Base-by-base conservation (phyloP, 2,113 vertebrate genomes). In the Notiomystis cincta region DNA sequence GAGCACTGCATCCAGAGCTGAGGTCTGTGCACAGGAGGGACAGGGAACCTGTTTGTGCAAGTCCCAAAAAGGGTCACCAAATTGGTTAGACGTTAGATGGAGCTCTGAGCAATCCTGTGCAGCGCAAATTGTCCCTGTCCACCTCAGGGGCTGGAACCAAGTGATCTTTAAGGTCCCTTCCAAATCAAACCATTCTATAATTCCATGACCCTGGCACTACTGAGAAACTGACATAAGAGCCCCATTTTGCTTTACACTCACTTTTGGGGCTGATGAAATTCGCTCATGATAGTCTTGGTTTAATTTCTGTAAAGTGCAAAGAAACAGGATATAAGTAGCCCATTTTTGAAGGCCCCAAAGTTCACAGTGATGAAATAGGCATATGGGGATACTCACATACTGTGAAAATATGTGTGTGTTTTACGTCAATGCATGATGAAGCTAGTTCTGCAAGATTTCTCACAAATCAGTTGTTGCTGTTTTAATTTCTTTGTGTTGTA, bases 401-500 rank as follows among this genome's bases (percentile, higher is more conserved):
- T 92, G 53, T 82, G 72, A 87, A 87, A 94, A 53, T 66, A 69
- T 53, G 79, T 65, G 58, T 42, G 35, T 54, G 23, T 62, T 95
- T 92, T 91, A 75, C 31, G 48, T 91, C 94, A 92, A 38, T 75
- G 28, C 24, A 11, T 87, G 61, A 91, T 57, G 51, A 92, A 86
- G 64, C 19, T 78, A 56, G 10, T 44, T 92, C 86, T 89, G 83
- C 89, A 95, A 93, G 64, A 84, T 47, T 67, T 87, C 44, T 45
- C 10, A 0, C 48, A 82, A 79, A 85, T 81, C 33, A 3, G 15
- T 53, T 67, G 38, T n/a, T 90, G 44, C 3, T 75, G 13, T 82
- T 86, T 62, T 53, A 82, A 86, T 70, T 80, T 93, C n/a, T 86
- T 81, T 95, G 47, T 95, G 24, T 66, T 90, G 48, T 72, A 67